phyloP scores from a whole-genome alignment of 2,888 invertebrate genomes.

The Ochropleura leucogaster region DNA sequence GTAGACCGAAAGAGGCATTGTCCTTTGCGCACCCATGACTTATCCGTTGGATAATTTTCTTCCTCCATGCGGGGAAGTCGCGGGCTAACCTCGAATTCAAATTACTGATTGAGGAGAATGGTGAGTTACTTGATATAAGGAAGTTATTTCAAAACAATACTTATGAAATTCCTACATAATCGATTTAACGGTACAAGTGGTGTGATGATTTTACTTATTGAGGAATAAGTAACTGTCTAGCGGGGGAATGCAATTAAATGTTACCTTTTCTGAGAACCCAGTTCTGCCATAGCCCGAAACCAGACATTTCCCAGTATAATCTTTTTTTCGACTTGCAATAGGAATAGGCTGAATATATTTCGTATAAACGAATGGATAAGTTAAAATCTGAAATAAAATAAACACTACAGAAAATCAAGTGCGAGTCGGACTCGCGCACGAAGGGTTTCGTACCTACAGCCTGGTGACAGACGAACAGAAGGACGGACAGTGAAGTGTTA shows the following conservation, averaged over 20 bases:
- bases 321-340: conserved; percentile 61
- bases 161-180: neutral
- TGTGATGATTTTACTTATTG: neutral
- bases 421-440: too few species aligned
- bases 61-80: neutral
- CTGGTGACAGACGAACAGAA: too few species aligned
- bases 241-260: neutral
- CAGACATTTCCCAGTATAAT: conserved; percentile 76
- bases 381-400: conserved; percentile 68
- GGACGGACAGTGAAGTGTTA: too few species aligned
- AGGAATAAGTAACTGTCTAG: neutral
- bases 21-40: too few species aligned
- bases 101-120: neutral
- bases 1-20: too few species aligned
- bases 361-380: conserved; percentile 65
- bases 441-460: too few species aligned
- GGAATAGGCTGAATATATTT: conserved; percentile 70
- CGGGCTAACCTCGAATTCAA: neutral
- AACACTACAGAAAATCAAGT: neutral
- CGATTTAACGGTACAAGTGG: neutral
- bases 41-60: neutral
- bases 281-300: conserved; percentile 78
- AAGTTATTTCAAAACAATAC: neutral
- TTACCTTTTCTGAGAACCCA: conserved; percentile 6
- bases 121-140: neutral